Evolutionary conservation across 2,888 invertebrate genomes (phyloP).

Genomic region (Amaurobius ferox): DNA sequence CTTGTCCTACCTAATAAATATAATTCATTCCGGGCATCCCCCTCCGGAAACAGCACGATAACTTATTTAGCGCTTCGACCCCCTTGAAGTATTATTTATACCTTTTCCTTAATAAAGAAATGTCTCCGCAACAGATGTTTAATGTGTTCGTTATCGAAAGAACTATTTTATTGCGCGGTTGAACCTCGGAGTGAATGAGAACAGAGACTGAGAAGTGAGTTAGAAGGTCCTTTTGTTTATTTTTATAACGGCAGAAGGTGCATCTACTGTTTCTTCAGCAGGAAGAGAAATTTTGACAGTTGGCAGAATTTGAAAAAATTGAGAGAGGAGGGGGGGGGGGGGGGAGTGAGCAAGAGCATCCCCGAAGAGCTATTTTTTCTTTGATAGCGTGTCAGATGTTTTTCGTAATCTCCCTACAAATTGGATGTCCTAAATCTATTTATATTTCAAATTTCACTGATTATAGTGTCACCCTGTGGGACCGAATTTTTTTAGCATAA

Average conservation of each 20-base stretch:
- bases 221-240: slow-evolving; percentile 1
- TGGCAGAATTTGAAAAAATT: no score
- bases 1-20: background rate
- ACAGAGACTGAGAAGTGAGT: background rate
- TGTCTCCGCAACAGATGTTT: slow-evolving; percentile 7
- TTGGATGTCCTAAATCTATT: no score
- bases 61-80: no score
- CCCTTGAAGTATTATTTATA: background rate
- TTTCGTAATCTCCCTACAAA: no score
- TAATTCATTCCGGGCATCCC: background rate
- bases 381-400: no score
- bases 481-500: no score
- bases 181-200: background rate
- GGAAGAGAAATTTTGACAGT: background rate
- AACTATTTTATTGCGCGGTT: background rate
- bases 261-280: background rate
- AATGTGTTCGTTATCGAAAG: slow-evolving; percentile 6
- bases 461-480: no score
- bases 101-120: slow-evolving; percentile 1
- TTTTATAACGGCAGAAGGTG: slow-evolving; percentile 1
- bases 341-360: no score
- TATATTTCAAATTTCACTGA: no score
- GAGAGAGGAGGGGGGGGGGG: no score
- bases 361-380: no score
- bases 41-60: background rate